Percentiles rank a stretch among this genome's conserved stretches.
phyloP scores from a whole-genome alignment of 2,888 invertebrate genomes.

The Sesamia inferens region DNA sequence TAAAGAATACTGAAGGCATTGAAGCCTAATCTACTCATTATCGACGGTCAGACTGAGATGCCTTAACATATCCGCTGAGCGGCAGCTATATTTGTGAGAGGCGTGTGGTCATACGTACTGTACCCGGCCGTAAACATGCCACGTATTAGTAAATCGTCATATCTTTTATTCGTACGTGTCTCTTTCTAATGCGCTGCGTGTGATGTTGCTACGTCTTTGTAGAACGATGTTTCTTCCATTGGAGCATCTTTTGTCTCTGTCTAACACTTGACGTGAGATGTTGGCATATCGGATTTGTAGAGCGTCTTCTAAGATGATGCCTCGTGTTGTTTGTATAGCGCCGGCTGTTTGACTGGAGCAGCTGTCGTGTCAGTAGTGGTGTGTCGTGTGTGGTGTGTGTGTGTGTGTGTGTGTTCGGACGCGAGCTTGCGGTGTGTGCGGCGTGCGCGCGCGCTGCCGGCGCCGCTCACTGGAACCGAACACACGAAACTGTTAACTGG shows the following conservation, averaged over 20 bases:
- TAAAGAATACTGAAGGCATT: not conserved
- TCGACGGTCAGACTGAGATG: constrained; percentile 36
- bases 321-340: not conserved
- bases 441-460: constrained; percentile 67
- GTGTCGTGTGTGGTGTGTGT: not conserved
- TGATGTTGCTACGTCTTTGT: not conserved
- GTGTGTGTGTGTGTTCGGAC: constrained; percentile 75
- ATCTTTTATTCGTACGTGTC: not conserved
- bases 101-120: constrained; percentile 8
- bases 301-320: not conserved
- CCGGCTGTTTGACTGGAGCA: not conserved
- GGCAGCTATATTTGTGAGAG: constrained; percentile 61
- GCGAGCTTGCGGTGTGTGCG: constrained; percentile 78
- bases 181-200: not conserved
- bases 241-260: not conserved
- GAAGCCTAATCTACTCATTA: constrained; percentile 19
- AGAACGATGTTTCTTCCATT: not conserved
- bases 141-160: constrained; percentile 7
- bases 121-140: constrained; percentile 15
- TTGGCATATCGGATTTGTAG: not conserved
- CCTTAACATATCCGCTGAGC: constrained; percentile 29
- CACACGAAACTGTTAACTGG: not conserved
- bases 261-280: not conserved
- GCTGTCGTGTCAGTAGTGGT: not conserved
- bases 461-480: constrained; percentile 52